Conservation (phyloP, 2,888 invertebrate genomes). For the Unio pictorum region DNA sequence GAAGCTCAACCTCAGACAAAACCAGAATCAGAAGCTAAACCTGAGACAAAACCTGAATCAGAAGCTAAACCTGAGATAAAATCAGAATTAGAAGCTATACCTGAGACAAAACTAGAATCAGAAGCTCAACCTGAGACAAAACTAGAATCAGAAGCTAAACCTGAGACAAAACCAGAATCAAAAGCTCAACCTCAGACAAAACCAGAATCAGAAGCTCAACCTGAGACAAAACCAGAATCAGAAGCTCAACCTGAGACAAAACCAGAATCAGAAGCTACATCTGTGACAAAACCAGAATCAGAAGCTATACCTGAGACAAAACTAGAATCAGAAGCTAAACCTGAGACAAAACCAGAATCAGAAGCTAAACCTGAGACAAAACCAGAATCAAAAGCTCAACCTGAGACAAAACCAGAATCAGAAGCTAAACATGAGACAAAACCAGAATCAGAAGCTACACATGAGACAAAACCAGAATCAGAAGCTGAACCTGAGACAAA, state of each 20-base stretch:
- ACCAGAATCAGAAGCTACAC: not conserved
- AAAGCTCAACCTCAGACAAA: not conserved
- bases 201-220: not conserved
- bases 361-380: not conserved
- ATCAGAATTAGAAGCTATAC: not conserved
- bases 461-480: not conserved
- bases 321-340: conserved; percentile 1
- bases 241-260: not conserved
- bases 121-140: not conserved
- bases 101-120: not conserved
- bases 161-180: not conserved
- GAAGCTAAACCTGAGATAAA: not conserved
- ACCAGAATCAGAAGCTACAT: not conserved
- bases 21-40: not conserved
- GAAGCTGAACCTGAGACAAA: not conserved
- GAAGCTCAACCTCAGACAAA: not conserved
- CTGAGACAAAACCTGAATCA: not conserved
- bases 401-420: not conserved
- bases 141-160: not conserved
- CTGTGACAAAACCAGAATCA: not conserved
- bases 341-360: conserved; percentile 2
- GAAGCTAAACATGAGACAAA: not conserved
- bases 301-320: too few relatives aligned
- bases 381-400: not conserved
- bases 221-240: not conserved